Conservation (phyloP, 2,113 vertebrate species). For the Rallus limicola region DNA sequence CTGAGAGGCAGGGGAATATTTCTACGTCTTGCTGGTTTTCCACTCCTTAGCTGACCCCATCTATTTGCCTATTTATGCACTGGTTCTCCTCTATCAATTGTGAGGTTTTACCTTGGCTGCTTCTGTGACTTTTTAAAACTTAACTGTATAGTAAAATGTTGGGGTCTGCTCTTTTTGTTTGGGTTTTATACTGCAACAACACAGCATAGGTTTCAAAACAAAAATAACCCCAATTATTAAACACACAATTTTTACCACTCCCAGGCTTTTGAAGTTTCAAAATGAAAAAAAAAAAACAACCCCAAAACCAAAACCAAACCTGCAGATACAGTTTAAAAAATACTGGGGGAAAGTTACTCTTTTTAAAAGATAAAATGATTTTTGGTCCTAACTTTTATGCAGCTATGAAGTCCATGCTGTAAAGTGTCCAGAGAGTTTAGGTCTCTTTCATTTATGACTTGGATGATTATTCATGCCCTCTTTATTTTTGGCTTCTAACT, state of each 20-base stretch:
- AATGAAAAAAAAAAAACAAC: not conserved
- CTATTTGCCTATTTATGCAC: not conserved
- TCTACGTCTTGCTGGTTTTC: not conserved
- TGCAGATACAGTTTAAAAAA: not conserved
- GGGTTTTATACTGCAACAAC: not conserved
- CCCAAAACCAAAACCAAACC: no score
- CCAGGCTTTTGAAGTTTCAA: not conserved
- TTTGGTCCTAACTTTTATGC: not conserved
- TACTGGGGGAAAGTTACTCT: not conserved
- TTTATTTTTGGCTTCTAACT: not conserved
- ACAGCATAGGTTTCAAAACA: not conserved
- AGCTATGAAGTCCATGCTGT: accelerated
- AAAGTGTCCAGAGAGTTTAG: not conserved
- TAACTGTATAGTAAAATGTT: accelerated
- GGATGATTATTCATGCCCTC: not conserved
- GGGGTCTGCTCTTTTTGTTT: not conserved
- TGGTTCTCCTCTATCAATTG: not conserved
- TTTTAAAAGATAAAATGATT: not conserved
- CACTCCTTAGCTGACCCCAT: not conserved
- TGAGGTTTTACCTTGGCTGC: not conserved
- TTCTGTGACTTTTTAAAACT: not conserved
- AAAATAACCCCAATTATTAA: not conserved
- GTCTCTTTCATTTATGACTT: not conserved
- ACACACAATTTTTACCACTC: not conserved
- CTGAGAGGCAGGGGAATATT: not conserved